Evolutionary conservation across 2,797 vertebrate genomes (phyloP).

Genomic region (Carduelis carduelis): DNA sequence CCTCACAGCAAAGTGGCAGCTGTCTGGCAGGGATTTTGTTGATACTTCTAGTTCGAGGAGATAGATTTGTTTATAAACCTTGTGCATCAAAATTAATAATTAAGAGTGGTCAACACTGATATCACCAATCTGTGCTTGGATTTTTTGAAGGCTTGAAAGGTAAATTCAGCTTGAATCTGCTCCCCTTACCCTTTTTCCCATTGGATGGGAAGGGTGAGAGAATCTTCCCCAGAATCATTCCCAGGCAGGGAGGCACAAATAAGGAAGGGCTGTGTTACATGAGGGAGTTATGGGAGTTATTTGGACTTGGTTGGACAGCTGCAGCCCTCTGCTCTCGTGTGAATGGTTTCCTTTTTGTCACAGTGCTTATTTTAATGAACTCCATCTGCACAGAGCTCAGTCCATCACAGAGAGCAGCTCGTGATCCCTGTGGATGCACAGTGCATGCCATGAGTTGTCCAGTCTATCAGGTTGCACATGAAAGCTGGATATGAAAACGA

Average conservation of each 20-base stretch:
- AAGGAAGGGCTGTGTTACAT: not conserved
- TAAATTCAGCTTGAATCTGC: not conserved
- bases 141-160: not conserved
- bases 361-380: constrained; percentile 24
- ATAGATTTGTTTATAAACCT: not conserved
- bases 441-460: not conserved
- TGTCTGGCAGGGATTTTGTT: not conserved
- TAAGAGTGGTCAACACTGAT: accelerated
- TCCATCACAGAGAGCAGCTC: not conserved
- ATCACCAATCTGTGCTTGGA: not conserved
- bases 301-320: constrained; percentile 35
- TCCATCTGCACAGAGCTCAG: not conserved
- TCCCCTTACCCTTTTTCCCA: not conserved
- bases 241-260: not conserved
- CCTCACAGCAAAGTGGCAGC: not conserved
- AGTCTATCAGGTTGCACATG: not conserved
- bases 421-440: not conserved
- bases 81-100: not conserved
- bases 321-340: not conserved
- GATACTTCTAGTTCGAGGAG: not conserved
- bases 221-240: not conserved
- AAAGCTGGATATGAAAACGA: not conserved
- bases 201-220: not conserved
- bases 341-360: constrained; percentile 18
- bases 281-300: constrained; percentile 20